phyloP scores from a whole-genome alignment of 2,113 vertebrate species.

The Lathamus discolor region DNA sequence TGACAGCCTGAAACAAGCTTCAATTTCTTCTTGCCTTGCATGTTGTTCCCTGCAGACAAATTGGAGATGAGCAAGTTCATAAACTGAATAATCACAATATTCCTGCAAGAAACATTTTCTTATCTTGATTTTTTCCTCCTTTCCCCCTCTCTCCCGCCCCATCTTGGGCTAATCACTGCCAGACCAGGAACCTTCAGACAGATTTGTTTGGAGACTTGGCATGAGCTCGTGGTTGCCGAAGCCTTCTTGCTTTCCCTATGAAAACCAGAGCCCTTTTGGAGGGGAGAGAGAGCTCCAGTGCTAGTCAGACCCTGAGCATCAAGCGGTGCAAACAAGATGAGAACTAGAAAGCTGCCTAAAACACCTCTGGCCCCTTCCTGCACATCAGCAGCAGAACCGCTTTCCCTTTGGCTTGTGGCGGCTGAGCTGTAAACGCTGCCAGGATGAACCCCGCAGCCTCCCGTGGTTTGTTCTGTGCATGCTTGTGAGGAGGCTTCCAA shows the following conservation, averaged over 20 bases:
- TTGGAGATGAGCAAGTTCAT: neutral
- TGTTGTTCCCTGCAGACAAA: neutral
- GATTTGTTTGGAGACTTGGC: constrained; percentile 34
- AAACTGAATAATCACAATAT: neutral
- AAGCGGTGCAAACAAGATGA: neutral
- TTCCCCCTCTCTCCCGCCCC: neutral
- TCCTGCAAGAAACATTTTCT: neutral
- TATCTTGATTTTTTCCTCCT: neutral
- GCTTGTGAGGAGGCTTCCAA: neutral
- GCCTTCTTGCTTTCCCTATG: neutral
- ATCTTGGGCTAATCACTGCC: constrained; percentile 9
- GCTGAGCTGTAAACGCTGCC: neutral
- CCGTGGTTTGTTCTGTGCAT: neutral
- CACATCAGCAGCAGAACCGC: neutral
- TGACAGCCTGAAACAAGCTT: neutral
- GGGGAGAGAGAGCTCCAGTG: neutral
- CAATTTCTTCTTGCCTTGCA: neutral
- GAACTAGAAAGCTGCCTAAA: neutral
- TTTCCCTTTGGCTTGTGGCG: neutral
- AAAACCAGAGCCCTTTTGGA: neutral
- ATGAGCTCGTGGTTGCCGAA: neutral
- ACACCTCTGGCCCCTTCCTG: neutral
- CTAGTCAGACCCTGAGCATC: neutral
- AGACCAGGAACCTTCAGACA: constrained; percentile 12
- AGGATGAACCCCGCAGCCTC: neutral